Evolutionary conservation across 2,888 invertebrate genomes (phyloP), one percentile per base, ranked within the genome.

Genomic region (Stenodera caucasica): DNA sequence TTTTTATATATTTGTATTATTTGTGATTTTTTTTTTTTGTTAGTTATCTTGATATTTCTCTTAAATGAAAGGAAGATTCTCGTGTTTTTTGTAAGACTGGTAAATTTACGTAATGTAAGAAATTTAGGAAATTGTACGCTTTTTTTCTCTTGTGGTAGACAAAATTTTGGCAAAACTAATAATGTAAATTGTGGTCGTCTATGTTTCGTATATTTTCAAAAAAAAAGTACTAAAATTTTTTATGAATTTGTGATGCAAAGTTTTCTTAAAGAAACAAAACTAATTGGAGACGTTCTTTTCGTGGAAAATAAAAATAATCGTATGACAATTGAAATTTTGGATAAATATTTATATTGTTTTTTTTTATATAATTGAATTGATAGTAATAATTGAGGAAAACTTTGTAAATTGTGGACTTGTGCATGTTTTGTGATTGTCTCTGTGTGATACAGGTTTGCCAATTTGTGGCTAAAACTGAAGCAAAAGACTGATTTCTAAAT

Each of bases 401-500:
- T 67, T 70, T 71, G 68, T 70, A 61, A 67, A 64, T 70, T 69
- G 70, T 73, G 70, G 70, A 73, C 68, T 74, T 69, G 74, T 76
- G 74, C 70, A 75, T 76, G 76, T 76, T 70, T 73, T 77, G 75
- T 77, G 77, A 78, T 78, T 76, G 77, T 77, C 69, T 76, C 69
- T 73, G 78, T 79, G 79, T 78, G 78, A 79, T 78, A 79, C 72
- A 74, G 72, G 72, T 72, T 73, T 68, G 72, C 72, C 73, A 62
- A 66, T 66, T 26, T 26, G 21, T 64, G 70, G 74, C 72, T 72
- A 66, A 73, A 75, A 78, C 77, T 77, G 77, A 76, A 69, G 72
- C 72, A 77, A 77, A 79, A 79, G 79, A 79, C 79, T 79, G 79
- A 79, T 78, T 77, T 77, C 76, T 77, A 72, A 74, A 73, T 77